Evolutionary conservation across 2,888 invertebrate genomes (phyloP).

Genomic region (Aspidiotus rigidus): DNA sequence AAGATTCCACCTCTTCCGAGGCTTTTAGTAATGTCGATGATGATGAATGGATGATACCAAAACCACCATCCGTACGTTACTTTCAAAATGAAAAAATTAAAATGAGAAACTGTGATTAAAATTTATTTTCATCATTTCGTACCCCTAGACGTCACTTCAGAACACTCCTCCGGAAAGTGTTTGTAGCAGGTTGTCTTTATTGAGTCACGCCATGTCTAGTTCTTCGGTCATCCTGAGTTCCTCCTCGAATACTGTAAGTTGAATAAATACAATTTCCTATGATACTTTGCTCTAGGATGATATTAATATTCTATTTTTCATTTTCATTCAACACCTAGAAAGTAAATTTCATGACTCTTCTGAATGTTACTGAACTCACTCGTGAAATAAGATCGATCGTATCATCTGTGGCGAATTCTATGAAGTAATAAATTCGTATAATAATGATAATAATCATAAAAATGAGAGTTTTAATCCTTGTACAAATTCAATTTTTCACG

Average conservation of each 20-base stretch:
- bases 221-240: slow-evolving; percentile 31
- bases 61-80: slow-evolving; percentile 26
- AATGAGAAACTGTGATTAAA: neutral
- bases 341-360: slow-evolving; percentile 15
- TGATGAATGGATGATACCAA: slow-evolving; percentile 28
- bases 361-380: slow-evolving; percentile 24
- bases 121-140: neutral
- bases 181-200: slow-evolving; percentile 26
- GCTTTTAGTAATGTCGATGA: slow-evolving; percentile 15
- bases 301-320: neutral
- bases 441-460: no score
- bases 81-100: neutral
- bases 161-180: slow-evolving; percentile 29
- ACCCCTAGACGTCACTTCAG: slow-evolving; percentile 23
- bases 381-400: slow-evolving; percentile 11
- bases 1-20: slow-evolving; percentile 4
- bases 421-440: slow-evolving; percentile 3
- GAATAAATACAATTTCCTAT: no score
- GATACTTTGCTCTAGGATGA: no score
- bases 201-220: slow-evolving; percentile 29
- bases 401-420: slow-evolving; percentile 4
- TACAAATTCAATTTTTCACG: no score
- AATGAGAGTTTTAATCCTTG: no score
- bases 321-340: slow-evolving; percentile 9
- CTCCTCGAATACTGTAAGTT: slow-evolving; percentile 15